These are phyloP conservation scores for Notospermus geniculatus DNA, from an alignment of 1,140 invertebrate genomes.

Conservation along the genomic window DNA sequence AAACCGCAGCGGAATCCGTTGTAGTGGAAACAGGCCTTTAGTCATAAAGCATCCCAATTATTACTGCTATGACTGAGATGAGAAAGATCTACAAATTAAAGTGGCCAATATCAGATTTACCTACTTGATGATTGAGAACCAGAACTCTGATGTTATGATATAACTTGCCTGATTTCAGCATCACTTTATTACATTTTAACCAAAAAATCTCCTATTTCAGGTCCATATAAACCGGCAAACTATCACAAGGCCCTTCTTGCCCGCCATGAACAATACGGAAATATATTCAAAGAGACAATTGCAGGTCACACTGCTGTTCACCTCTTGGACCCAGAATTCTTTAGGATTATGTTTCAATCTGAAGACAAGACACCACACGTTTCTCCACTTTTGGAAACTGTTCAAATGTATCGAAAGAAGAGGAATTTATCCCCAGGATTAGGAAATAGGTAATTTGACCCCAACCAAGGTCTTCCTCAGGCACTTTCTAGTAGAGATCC, in stretches of 20 bases:
- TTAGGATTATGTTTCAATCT: constrained; percentile 49
- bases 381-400: constrained; percentile 59
- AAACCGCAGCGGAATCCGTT: too few relatives aligned
- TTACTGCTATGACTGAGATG: too few relatives aligned
- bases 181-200: not conserved
- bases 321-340: constrained; percentile 58
- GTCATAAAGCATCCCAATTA: too few relatives aligned
- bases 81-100: too few relatives aligned
- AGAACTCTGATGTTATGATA: too few relatives aligned
- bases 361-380: constrained; percentile 59
- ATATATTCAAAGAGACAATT: constrained; percentile 49
- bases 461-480: too few relatives aligned
- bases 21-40: too few relatives aligned
- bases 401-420: constrained; percentile 57
- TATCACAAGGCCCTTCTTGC: constrained; percentile 37
- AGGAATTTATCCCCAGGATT: constrained; percentile 59
- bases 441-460: constrained; percentile 59
- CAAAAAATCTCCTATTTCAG: constrained; percentile 24
- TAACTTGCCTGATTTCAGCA: not conserved
- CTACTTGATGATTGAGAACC: too few relatives aligned
- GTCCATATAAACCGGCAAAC: constrained; percentile 28
- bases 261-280: constrained; percentile 46
- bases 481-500: too few relatives aligned
- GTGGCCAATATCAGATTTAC: too few relatives aligned
- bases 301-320: constrained; percentile 50